Conservation (phyloP, 2,113 vertebrate genomes). For the Tautogolabrus adspersus region DNA sequence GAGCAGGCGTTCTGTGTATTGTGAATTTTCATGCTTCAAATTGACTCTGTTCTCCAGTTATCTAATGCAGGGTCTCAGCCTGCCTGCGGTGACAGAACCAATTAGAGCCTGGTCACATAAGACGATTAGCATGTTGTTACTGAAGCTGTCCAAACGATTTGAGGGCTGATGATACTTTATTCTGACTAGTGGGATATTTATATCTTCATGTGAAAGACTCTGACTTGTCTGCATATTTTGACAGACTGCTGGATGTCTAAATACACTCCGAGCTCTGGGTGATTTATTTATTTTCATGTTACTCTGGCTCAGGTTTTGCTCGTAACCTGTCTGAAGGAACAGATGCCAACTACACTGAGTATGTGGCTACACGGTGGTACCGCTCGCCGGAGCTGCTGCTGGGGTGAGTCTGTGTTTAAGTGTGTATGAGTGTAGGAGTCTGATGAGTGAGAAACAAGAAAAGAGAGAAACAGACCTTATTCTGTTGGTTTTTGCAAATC, state of each 20-base stretch:
- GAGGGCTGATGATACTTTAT: constrained; percentile 10
- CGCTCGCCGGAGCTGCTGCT: constrained; percentile 97
- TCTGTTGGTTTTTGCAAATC: constrained; percentile 1
- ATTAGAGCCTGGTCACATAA: constrained; percentile 57
- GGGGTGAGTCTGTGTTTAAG: constrained; percentile 85
- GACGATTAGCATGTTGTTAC: constrained; percentile 39
- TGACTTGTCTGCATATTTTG: constrained; percentile 3
- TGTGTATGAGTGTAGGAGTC: not conserved
- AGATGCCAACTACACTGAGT: constrained; percentile 99
- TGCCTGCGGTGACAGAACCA: constrained; percentile 54
- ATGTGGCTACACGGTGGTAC: constrained; percentile 99
- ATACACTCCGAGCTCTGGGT: not conserved
- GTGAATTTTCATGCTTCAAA: constrained; percentile 64
- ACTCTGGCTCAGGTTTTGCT: constrained; percentile 89
- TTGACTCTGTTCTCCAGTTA: constrained; percentile 46
- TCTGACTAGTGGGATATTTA: constrained; percentile 8
- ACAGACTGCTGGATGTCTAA: not conserved
- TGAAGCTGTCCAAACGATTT: constrained; percentile 36
- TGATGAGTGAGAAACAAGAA: not conserved
- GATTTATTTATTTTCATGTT: constrained; percentile 26
- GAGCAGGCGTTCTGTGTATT: constrained; percentile 64
- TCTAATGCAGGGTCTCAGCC: constrained; percentile 46
- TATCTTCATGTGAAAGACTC: not conserved
- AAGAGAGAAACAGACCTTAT: not conserved
- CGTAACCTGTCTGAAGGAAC: constrained; percentile 98